Evolutionary conservation across 2,113 vertebrate species (phyloP), one percentile per base, ranked within the genome.

Genomic region (Thryonomys swinderianus): DNA sequence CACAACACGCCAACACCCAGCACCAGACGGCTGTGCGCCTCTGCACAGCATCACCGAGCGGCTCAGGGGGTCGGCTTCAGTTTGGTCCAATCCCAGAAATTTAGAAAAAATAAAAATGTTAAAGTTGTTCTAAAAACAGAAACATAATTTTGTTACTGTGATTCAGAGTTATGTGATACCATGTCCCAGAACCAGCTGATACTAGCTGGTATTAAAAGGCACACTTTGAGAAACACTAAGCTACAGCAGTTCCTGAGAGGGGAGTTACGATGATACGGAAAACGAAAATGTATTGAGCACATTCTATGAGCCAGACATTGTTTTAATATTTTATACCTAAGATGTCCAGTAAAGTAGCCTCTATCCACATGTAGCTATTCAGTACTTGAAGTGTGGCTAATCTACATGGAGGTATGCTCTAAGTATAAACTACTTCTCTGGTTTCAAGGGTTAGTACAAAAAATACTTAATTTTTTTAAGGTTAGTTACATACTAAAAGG

Each of bases 61-160:
- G 73, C 1, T 0, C 69, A 27, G 27, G 13, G 5, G 45, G 55
- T 55, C 55, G 40, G 76, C 74, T 91, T 74, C 51, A 18, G 45
- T 59, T 74, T 59, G 64, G 12, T 85, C 40, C 89, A 55, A 59
- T 94, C 78, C 25, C 66, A 85, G 76, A 93, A 89, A 69, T 30
- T 73, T n/a, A 96, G 88, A 92, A 89, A 84, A 95, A 96, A 96
- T 96, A 94, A 96, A 96, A 88, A 66, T 11, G n/a, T 80, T 37
- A 59, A 87, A 18, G 25, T 80, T 94, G 55, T 81, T 80, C 20
- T 25, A 14, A 45, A 74, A 74, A 74, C 10, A 32, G 23, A 71
- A 40, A 45, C 40, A 27, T 45, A 45, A 25, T 74, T 92, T 93
- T 82, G 84, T 89, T 40, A 85, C 62, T 88, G 4, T 88, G 62